These are phyloP conservation scores for Dicrostonyx torquatus DNA, from an alignment of 2,797 vertebrate genomes.

Conservation along the genomic window DNA sequence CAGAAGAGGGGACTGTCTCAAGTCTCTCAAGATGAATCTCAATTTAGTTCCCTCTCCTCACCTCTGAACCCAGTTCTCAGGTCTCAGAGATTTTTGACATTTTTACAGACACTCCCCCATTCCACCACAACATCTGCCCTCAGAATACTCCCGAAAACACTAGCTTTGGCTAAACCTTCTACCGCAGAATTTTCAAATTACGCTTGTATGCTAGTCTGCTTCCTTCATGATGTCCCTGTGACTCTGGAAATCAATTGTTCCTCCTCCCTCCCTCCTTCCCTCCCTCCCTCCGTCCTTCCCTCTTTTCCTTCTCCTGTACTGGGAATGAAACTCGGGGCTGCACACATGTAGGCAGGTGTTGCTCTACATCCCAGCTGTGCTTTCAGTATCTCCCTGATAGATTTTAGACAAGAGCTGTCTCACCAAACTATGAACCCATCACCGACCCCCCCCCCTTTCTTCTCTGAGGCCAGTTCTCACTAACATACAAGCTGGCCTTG, in stretches of 20 bases:
- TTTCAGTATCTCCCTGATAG: neutral
- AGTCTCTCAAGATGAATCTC: conserved; percentile 81
- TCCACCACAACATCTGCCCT: neutral
- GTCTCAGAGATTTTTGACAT: neutral
- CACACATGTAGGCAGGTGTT: neutral
- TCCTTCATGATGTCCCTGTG: neutral
- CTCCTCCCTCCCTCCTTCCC: fast-evolving
- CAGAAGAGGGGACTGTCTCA: conserved; percentile 87
- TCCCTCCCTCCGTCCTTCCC: too few relatives aligned
- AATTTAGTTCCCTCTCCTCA: neutral
- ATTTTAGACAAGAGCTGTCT: neutral
- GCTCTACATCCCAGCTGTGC: neutral
- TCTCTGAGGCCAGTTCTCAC: neutral
- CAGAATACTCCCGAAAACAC: too few relatives aligned
- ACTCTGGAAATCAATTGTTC: neutral
- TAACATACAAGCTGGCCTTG: neutral
- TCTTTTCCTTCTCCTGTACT: neutral
- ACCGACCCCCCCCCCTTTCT: fast-evolving
- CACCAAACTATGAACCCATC: neutral
- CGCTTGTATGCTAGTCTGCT: neutral
- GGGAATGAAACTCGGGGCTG: neutral
- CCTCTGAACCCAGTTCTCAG: neutral
- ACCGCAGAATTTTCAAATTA: neutral
- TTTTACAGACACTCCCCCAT: neutral
- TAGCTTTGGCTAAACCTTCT: fast-evolving